phyloP scores from a whole-genome alignment of 2,797 vertebrate genomes.

The Spinus pinus region DNA sequence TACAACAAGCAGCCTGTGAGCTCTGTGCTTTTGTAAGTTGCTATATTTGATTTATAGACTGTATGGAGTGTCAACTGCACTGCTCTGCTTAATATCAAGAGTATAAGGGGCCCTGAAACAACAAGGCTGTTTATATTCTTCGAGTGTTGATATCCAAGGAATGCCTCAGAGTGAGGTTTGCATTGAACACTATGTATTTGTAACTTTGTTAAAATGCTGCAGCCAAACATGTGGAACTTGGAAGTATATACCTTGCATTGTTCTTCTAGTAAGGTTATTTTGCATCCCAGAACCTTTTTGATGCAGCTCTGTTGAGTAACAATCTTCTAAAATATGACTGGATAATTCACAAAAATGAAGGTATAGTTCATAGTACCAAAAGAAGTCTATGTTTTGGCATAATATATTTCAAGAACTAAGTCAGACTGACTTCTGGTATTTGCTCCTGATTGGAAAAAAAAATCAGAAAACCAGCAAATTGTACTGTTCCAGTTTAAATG shows the following conservation, averaged over 20 bases:
- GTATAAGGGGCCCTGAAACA: background rate
- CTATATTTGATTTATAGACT: background rate
- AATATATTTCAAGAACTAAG: background rate
- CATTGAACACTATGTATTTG: background rate
- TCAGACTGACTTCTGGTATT: background rate
- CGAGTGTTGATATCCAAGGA: background rate
- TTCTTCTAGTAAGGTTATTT: background rate
- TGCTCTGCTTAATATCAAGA: background rate
- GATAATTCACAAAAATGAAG: background rate
- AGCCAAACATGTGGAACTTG: background rate
- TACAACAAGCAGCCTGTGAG: background rate
- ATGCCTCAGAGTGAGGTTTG: background rate
- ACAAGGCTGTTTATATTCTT: background rate
- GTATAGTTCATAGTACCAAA: background rate
- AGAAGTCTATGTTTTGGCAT: background rate
- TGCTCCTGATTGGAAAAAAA: background rate
- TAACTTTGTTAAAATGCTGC: background rate
- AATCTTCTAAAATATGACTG: background rate
- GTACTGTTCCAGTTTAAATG: background rate
- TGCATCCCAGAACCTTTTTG: background rate
- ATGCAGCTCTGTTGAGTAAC: accelerated
- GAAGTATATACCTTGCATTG: accelerated
- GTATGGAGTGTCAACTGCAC: background rate
- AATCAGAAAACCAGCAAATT: background rate
- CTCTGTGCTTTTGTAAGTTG: background rate